Percentiles rank a stretch among this genome's conserved stretches.
Evolutionary conservation across 2,113 vertebrate genomes (phyloP).

Genomic region (Toxostoma redivivum): DNA sequence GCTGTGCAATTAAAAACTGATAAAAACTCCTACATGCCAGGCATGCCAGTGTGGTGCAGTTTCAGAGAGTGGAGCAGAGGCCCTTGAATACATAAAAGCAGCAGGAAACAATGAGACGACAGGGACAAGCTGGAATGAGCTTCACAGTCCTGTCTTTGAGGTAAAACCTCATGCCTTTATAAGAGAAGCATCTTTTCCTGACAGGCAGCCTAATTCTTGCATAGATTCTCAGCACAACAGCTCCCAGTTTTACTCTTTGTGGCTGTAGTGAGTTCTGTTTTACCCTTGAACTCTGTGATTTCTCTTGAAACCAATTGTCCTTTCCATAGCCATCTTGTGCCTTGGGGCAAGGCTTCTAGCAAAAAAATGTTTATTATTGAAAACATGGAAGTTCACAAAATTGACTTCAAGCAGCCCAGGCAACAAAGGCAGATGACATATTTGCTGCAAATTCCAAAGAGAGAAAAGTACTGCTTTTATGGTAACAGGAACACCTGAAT

Average conservation of each 20-base stretch:
- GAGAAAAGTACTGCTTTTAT: neutral
- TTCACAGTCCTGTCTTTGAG: neutral
- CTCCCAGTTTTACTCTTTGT: neutral
- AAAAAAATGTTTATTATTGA: neutral
- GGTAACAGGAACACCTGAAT: neutral
- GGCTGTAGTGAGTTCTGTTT: neutral
- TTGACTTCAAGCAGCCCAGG: neutral
- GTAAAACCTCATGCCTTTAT: neutral
- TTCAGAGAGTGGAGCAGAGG: neutral
- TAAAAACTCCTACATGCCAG: neutral
- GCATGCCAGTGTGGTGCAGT: neutral
- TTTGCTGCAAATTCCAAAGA: neutral
- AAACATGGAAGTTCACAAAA: neutral
- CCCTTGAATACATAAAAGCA: neutral
- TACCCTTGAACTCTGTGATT: neutral
- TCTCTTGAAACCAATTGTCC: neutral
- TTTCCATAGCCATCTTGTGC: neutral
- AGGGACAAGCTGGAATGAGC: neutral
- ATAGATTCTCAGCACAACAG: neutral
- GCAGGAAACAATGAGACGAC: neutral
- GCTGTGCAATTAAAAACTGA: neutral
- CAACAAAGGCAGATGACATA: neutral
- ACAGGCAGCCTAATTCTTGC: neutral
- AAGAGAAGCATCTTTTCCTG: neutral
- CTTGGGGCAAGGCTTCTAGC: neutral